Conservation (phyloP, 2,113 vertebrate species). For the Egretta garzetta region DNA sequence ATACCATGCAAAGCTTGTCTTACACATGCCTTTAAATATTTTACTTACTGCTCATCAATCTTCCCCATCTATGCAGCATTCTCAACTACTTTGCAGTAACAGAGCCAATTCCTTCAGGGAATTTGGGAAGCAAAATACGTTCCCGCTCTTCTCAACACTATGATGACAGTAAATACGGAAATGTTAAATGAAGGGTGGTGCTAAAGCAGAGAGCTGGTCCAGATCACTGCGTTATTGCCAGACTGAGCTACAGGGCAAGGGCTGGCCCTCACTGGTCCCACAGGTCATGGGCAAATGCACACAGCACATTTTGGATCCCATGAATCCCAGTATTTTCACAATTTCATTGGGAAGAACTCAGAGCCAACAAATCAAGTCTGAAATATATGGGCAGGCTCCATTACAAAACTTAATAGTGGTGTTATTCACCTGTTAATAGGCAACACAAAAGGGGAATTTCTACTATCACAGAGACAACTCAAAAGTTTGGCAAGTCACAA, state of each 20-base stretch:
- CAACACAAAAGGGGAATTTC: background rate
- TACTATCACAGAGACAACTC: background rate
- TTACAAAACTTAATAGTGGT: too few species aligned
- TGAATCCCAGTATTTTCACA: background rate
- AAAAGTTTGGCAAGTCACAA: background rate
- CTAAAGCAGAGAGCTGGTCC: background rate
- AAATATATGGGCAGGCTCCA: background rate
- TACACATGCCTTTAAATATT: conserved; percentile 56
- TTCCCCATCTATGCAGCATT: conserved; percentile 1
- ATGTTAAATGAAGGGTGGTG: background rate
- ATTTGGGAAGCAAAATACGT: conserved; percentile 16
- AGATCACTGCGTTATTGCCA: background rate
- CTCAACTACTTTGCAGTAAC: background rate
- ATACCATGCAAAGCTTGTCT: conserved; percentile 32
- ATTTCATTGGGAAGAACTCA: background rate
- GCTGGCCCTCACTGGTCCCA: background rate
- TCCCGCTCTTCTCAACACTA: background rate
- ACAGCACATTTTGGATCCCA: rapidly evolving
- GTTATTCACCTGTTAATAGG: too few species aligned
- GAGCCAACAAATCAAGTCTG: background rate
- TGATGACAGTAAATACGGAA: background rate
- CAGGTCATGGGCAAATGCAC: background rate
- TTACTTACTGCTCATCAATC: conserved; percentile 38
- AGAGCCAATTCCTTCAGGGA: conserved; percentile 16
- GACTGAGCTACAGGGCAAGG: background rate